These are phyloP conservation scores for Chydorus sphaericus DNA, from an alignment of 2,888 invertebrate species.

Conservation along the genomic window DNA sequence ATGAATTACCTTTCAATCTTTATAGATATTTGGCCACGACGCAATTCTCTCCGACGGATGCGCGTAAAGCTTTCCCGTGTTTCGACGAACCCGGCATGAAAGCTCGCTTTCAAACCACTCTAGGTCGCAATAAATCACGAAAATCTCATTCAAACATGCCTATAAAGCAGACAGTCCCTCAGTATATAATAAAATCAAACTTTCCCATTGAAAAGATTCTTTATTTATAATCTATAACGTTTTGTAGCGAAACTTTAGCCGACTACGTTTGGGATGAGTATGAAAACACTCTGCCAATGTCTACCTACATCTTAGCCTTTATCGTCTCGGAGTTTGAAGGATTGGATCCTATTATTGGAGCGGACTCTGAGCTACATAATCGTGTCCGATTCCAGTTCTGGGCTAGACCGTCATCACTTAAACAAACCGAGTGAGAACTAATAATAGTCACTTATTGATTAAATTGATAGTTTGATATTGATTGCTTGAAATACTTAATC, in stretches of 20 bases:
- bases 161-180: neutral
- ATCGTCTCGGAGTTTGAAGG: slow-evolving; percentile 9
- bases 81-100: slow-evolving; percentile 31
- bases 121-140: slow-evolving; percentile 25
- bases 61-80: slow-evolving; percentile 29
- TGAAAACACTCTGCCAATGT: slow-evolving; percentile 5
- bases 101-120: slow-evolving; percentile 26
- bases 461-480: neutral
- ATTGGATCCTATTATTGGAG: neutral
- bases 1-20: neutral
- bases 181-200: neutral
- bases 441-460: neutral
- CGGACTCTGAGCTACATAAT: neutral
- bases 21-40: slow-evolving; percentile 61
- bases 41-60: slow-evolving; percentile 48
- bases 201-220: too few relatives aligned
- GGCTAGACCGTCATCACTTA: slow-evolving; percentile 1
- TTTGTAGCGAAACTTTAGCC: slow-evolving; percentile 7
- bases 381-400: neutral
- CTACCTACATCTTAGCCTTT: slow-evolving; percentile 9
- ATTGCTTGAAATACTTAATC: too few relatives aligned
- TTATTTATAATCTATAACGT: too few relatives aligned
- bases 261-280: slow-evolving; percentile 9
- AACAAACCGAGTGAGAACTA: slow-evolving; percentile 6
- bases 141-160: slow-evolving; percentile 13